Evolutionary conservation across 2,888 invertebrate species (phyloP), one percentile per base, ranked within the genome.

Genomic region (Deroplatys truncata): DNA sequence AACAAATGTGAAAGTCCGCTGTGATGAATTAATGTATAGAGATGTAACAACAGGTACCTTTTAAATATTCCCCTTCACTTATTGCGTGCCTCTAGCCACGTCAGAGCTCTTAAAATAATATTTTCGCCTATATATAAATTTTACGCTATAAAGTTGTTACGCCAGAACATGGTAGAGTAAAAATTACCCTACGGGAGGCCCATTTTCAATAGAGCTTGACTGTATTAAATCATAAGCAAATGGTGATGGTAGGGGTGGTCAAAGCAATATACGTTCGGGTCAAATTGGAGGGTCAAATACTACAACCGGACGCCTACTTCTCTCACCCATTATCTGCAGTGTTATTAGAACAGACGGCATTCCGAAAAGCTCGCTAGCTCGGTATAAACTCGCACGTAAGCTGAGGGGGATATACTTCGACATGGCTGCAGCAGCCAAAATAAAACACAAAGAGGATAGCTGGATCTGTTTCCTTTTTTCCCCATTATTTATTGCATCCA

Each of bases 251-350:
- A 83, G 87, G 25, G 87, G 25, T 87, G 87, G 87, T 87, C 87
- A 83, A 82, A 87, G 83, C 87, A 83, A 87, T 87, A 87, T 87
- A 83, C 87, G 72, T 87, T 31, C 83, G 83, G 87, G 87, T 87
- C 87, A 87, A 83, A 87, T 82, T 35, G 82, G 56, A 35, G 87
- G 87, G 87, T 87, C 87, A 87, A 82, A 83, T 83, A 82, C 87
- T 82, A 87, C 87, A 87, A 87, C 31, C 82, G 82, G 87, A 87
- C 87, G 87, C 87, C 87, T 83, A 87, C 82, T 87, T 87, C 87
- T 87, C 87, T 87, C 87, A 83, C 87, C 87, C 82, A 87, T 87
- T 87, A 87, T 82, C 83, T n/a, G 82, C 87, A 87, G 43, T 43
- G 85, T 85, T 85, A 85, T 85, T 85, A 85, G 85, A 85, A 56